These are phyloP conservation scores for Psittacula cyanocephala DNA, from an alignment of 2,113 vertebrate species.

Conservation along the genomic window DNA sequence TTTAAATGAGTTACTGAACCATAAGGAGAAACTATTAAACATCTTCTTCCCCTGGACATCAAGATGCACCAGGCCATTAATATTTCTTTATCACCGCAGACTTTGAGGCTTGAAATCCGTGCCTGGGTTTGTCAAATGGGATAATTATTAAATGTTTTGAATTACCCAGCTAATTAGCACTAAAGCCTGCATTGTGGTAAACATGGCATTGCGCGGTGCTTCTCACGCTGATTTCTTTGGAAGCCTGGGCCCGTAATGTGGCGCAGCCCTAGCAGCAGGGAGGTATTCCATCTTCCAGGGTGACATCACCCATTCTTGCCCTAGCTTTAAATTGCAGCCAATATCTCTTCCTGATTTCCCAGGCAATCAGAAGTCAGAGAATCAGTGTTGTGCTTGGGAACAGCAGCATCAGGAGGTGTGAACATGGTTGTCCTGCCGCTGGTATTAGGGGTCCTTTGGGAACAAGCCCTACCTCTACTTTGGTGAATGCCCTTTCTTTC, in stretches of 20 bases:
- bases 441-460: neutral
- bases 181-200: neutral
- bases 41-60: slow-evolving; percentile 8
- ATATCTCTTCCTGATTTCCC: neutral
- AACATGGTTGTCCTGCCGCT: neutral
- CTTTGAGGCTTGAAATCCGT: neutral
- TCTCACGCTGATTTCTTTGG: neutral
- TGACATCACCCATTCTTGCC: neutral
- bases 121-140: neutral
- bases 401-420: accelerated
- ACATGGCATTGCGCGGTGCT: accelerated
- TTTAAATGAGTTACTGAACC: slow-evolving; percentile 56
- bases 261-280: neutral
- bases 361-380: neutral
- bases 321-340: neutral
- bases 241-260: neutral
- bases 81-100: slow-evolving; percentile 30
- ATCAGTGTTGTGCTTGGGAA: neutral
- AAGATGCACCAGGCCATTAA: neutral
- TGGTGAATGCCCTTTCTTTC: neutral
- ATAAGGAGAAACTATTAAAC: slow-evolving; percentile 50
- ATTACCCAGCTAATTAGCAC: neutral
- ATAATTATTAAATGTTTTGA: slow-evolving; percentile 29
- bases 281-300: neutral
- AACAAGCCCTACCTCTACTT: neutral